Conservation (phyloP, 2,888 invertebrate genomes). For the Harpagoxenus sublaevis region DNA sequence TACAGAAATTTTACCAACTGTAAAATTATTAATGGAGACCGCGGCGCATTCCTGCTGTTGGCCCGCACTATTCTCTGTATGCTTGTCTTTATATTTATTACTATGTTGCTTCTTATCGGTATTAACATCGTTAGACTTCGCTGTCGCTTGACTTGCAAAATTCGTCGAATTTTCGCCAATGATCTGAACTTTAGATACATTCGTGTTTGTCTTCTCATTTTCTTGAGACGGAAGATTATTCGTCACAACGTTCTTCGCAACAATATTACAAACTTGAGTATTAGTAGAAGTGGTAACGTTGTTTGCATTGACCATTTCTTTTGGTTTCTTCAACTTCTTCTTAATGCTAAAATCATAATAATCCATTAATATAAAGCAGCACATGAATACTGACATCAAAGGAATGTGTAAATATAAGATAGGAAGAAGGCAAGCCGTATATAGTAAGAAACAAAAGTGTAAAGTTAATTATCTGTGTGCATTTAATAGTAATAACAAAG, state of each 20-base stretch:
- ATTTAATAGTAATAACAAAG: conserved; percentile 69
- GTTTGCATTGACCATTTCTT: conserved; percentile 71
- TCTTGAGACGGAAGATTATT: conserved; percentile 64
- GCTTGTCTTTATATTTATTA: conserved; percentile 78
- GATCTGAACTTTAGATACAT: conserved; percentile 63
- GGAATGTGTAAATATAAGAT: conserved; percentile 18
- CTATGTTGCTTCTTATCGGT: conserved; percentile 69
- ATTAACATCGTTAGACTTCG: conserved; percentile 69
- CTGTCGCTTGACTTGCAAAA: conserved; percentile 60
- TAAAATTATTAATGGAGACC: conserved; percentile 64
- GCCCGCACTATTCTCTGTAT: conserved; percentile 62
- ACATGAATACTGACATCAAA: conserved; percentile 25
- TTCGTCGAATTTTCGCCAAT: conserved; percentile 70
- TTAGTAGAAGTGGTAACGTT: conserved; percentile 57
- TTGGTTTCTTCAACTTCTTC: conserved; percentile 81
- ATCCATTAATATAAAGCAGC: conserved; percentile 7
- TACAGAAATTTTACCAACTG: conserved; percentile 80
- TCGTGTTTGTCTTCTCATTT: conserved; percentile 66
- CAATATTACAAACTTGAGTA: conserved; percentile 60
- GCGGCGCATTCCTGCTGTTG: conserved; percentile 69
- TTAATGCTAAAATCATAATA: conserved; percentile 80
- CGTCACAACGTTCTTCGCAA: conserved; percentile 65
- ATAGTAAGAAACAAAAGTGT: conserved; percentile 66
- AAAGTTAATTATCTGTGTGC: conserved; percentile 64
- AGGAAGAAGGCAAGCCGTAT: conserved; percentile 46